Evolutionary conservation across 2,113 vertebrate genomes (phyloP), one percentile per base, ranked within the genome.

Genomic region (Alligator mississippiensis): DNA sequence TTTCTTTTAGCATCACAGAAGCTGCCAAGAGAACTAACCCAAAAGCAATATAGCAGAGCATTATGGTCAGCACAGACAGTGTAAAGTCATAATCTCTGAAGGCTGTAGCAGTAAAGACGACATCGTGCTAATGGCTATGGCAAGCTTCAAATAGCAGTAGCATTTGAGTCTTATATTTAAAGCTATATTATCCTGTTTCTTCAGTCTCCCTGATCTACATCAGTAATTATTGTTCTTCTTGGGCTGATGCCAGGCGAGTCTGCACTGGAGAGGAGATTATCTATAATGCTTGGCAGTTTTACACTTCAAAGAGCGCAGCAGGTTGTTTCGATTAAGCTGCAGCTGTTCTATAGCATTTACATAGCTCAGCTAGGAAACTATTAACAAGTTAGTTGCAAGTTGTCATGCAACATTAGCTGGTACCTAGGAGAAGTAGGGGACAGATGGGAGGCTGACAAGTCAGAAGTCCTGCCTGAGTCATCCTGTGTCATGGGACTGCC

Each of bases 201-300:
- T 93, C 88, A 38, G 77, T 24, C 90, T 90, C 94, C 90, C 84
- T 88, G 79, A 93, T 96, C 93, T 97, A 82, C 95, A 93, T 89
- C 92, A 90, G 82, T 90, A 68, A 96, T 97, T 94, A 94, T 83
- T 75, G 15, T 2, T 89, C 93, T 84, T 90, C 60, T 94, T 97
- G 96, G 95, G 93, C 4, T 70, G 80, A 68, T 93, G 95, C 96
- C 95, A 97, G 5, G 11, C 81, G 24, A 63, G 86, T n/a, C 84
- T 92, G 95, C 91, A 38, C 57, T n/a, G 38, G 12, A 18, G 30
- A 60, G 34, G 84, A 66, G 79, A 24, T 93, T 28, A 91, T 92
- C 95, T 84, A 22, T 92, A 85, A 80, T 0, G 10, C 47, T 10
- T 88, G 95, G 89, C 89, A 77, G 91, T 38, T 95, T 78, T 62